Conservation (phyloP, 1,140 invertebrate genomes). For the Drosophila tani region DNA sequence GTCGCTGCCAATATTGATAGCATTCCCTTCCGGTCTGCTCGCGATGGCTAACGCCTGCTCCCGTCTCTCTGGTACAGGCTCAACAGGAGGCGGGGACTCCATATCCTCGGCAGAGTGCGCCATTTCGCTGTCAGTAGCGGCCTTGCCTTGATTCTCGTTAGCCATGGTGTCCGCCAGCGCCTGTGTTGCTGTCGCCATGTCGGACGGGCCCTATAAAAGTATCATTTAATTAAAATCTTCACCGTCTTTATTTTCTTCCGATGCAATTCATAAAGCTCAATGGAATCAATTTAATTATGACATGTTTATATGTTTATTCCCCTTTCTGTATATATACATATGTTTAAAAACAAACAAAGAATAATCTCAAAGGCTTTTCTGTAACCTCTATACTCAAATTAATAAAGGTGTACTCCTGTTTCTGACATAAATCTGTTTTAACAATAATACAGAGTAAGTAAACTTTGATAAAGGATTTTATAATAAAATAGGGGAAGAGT, state of each 20-base stretch:
- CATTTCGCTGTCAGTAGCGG: slow-evolving; percentile 19
- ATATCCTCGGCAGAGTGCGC: slow-evolving; percentile 18
- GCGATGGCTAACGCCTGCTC: slow-evolving; percentile 4
- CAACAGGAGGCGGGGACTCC: background rate
- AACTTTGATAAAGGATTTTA: no score
- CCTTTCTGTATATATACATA: background rate
- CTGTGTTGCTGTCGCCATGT: slow-evolving; percentile 13
- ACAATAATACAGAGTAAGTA: no score
- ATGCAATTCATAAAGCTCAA: slow-evolving; percentile 3
- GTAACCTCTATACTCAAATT: no score
- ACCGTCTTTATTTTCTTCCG: slow-evolving; percentile 19
- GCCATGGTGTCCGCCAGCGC: background rate
- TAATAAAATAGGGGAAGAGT: background rate
- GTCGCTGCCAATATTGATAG: slow-evolving; percentile 19
- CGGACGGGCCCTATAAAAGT: slow-evolving; percentile 48
- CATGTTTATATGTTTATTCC: background rate
- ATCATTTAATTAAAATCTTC: slow-evolving; percentile 59
- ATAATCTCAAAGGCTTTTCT: no score
- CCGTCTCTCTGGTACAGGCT: background rate
- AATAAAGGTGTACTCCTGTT: no score
- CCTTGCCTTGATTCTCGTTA: slow-evolving; percentile 26
- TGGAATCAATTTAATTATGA: slow-evolving; percentile 4
- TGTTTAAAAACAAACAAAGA: no score
- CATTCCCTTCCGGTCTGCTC: slow-evolving; percentile 30
- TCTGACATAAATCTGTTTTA: no score